phyloP scores from a whole-genome alignment of 1,140 invertebrate genomes.

The Drosophila willistoni region DNA sequence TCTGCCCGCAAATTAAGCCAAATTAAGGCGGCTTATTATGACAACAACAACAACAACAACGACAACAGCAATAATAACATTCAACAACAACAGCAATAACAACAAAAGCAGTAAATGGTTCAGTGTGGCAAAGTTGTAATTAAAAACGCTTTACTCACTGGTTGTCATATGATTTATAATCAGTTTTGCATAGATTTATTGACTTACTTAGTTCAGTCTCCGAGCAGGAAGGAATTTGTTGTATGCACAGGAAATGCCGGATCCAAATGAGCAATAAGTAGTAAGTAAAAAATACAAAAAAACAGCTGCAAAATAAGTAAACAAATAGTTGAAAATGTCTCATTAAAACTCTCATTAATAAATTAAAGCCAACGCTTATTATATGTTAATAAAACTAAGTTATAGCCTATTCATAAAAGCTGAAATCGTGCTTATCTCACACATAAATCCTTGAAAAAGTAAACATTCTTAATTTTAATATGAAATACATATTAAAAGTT shows the following conservation, averaged over 20 bases:
- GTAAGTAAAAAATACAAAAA: too few species aligned
- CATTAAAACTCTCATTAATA: slow-evolving; percentile 69
- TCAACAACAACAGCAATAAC: slow-evolving; percentile 15
- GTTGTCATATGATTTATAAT: slow-evolving; percentile 75
- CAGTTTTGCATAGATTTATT: slow-evolving; percentile 79
- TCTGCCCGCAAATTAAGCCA: slow-evolving; percentile 73
- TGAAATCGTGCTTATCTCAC: neutral
- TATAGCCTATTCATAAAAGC: neutral
- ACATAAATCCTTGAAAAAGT: neutral
- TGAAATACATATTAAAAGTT: neutral
- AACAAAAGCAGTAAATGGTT: slow-evolving; percentile 36
- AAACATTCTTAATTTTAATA: neutral
- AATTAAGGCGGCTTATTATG: slow-evolving; percentile 74
- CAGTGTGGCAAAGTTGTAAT: slow-evolving; percentile 51
- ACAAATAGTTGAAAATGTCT: slow-evolving; percentile 57
- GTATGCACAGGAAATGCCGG: slow-evolving; percentile 67
- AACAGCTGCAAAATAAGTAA: slow-evolving; percentile 39
- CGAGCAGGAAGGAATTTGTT: slow-evolving; percentile 60
- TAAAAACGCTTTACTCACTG: slow-evolving; percentile 58
- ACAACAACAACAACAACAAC: slow-evolving; percentile 24
- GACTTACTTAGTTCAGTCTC: slow-evolving; percentile 37
- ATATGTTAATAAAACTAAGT: slow-evolving; percentile 46
- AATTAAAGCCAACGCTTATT: slow-evolving; percentile 71
- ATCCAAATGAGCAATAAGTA: neutral
- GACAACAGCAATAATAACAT: slow-evolving; percentile 8